Conservation (phyloP, 2,888 invertebrate species). For the Scelioninae gen. 2 region DNA sequence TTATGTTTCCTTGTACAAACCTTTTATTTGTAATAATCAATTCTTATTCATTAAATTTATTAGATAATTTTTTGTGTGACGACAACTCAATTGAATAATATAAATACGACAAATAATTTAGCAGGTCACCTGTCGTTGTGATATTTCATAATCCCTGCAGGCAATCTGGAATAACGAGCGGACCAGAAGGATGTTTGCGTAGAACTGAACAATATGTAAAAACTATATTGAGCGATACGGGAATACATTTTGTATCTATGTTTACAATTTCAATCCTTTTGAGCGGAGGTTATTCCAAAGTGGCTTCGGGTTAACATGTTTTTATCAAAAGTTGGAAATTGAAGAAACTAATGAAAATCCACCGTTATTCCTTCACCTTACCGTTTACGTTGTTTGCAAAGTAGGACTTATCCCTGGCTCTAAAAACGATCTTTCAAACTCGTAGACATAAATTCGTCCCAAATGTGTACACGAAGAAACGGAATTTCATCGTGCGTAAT, state of each 20-base stretch:
- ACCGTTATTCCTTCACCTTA: conserved; percentile 54
- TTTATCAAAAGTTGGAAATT: too few species aligned
- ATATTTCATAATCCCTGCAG: too few species aligned
- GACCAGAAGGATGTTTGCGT: neutral
- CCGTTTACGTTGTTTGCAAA: conserved; percentile 40
- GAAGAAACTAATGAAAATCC: conserved; percentile 56
- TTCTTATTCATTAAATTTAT: too few species aligned
- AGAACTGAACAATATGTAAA: conserved; percentile 30
- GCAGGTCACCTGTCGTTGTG: too few species aligned
- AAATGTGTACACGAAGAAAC: conserved; percentile 29
- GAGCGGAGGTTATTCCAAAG: conserved; percentile 15
- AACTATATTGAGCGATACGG: conserved; percentile 38
- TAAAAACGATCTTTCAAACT: conserved; percentile 30
- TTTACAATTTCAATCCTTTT: conserved; percentile 13
- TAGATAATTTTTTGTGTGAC: too few species aligned
- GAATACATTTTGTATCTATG: conserved; percentile 42
- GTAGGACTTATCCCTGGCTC: conserved; percentile 31
- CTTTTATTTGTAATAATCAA: too few species aligned
- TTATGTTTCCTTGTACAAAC: too few species aligned
- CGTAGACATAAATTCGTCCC: conserved; percentile 40
- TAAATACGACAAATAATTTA: too few species aligned
- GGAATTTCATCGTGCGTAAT: conserved; percentile 16
- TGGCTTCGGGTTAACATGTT: neutral
- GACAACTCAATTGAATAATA: too few species aligned
- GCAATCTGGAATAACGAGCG: too few species aligned